Conservation (phyloP, 2,113 vertebrate species). For the Mola mola region DNA sequence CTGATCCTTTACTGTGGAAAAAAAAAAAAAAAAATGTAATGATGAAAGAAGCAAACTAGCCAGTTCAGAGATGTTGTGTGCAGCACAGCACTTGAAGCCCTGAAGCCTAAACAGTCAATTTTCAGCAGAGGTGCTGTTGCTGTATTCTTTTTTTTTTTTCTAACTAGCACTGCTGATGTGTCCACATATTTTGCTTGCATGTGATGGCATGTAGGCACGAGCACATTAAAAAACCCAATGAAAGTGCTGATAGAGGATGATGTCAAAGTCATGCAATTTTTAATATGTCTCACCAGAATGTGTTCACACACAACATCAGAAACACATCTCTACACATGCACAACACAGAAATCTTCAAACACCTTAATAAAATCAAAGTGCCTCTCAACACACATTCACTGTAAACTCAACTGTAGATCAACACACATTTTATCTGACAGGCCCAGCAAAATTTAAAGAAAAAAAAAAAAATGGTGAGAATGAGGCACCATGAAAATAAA, state of each 20-base stretch:
- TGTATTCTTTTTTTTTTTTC: constrained; percentile 22
- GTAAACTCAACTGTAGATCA: too few relatives aligned
- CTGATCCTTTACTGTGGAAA: not conserved
- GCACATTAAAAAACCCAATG: not conserved
- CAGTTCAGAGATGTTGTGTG: not conserved
- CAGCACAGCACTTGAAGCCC: constrained; percentile 9
- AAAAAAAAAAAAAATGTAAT: not conserved
- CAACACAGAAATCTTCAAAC: not conserved
- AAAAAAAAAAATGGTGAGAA: too few relatives aligned
- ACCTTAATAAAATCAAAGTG: not conserved
- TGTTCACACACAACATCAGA: not conserved
- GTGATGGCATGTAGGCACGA: not conserved
- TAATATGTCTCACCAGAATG: constrained; percentile 2
- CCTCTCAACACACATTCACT: too few relatives aligned
- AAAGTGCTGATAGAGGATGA: constrained; percentile 8
- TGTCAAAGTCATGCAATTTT: constrained; percentile 23
- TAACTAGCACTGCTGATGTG: constrained; percentile 36
- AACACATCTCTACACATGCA: constrained; percentile 11
- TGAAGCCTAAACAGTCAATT: constrained; percentile 16
- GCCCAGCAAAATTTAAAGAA: too few relatives aligned
- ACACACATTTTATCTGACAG: too few relatives aligned
- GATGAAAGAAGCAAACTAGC: constrained; percentile 12
- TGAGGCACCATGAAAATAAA: too few relatives aligned
- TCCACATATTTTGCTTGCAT: constrained; percentile 35
- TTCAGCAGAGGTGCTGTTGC: constrained; percentile 41